These are phyloP conservation scores for Trissolcus brochymenae DNA, from an alignment of 2,888 invertebrate genomes.

Conservation along the genomic window DNA sequence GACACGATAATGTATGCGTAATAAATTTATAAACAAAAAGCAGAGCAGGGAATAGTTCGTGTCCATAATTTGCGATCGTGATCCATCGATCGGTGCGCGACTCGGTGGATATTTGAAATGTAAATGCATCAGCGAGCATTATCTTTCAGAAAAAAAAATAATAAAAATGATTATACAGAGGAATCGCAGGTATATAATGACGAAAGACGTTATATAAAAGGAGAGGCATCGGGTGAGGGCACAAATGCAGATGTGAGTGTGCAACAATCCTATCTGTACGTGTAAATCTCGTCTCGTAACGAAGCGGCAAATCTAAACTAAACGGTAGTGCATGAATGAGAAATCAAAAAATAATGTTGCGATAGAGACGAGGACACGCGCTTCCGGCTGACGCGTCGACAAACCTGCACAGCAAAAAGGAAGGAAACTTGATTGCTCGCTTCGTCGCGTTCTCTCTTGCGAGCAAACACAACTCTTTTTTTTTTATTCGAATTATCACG, in stretches of 20 bases:
- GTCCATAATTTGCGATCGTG: conserved; percentile 59
- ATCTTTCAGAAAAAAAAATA: conserved; percentile 60
- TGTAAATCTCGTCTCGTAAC: conserved; percentile 74
- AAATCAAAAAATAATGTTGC: conserved; percentile 70
- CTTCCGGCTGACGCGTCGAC: conserved; percentile 65
- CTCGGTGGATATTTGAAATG: conserved; percentile 66
- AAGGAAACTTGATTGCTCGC: conserved; percentile 52
- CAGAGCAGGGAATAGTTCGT: conserved; percentile 15
- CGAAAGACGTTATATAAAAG: conserved; percentile 70
- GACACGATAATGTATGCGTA: conserved; percentile 3
- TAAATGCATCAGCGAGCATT: conserved; percentile 64
- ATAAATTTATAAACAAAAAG: conserved; percentile 25
- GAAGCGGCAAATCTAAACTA: conserved; percentile 75
- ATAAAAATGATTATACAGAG: conserved; percentile 50
- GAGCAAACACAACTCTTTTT: conserved; percentile 19
- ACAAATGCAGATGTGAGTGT: conserved; percentile 56
- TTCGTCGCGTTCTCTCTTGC: conserved; percentile 42
- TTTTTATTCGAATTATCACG: conserved; percentile 33
- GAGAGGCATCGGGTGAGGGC: conserved; percentile 54
- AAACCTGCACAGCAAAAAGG: conserved; percentile 54
- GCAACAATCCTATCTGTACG: conserved; percentile 72
- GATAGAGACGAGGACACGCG: conserved; percentile 63
- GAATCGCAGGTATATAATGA: conserved; percentile 64
- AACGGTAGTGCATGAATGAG: conserved; percentile 71
- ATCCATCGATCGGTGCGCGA: conserved; percentile 60